Percentiles rank a stretch among this genome's conserved stretches.
phyloP scores from a whole-genome alignment of 2,888 invertebrate genomes.

The Campaea margaritaria region DNA sequence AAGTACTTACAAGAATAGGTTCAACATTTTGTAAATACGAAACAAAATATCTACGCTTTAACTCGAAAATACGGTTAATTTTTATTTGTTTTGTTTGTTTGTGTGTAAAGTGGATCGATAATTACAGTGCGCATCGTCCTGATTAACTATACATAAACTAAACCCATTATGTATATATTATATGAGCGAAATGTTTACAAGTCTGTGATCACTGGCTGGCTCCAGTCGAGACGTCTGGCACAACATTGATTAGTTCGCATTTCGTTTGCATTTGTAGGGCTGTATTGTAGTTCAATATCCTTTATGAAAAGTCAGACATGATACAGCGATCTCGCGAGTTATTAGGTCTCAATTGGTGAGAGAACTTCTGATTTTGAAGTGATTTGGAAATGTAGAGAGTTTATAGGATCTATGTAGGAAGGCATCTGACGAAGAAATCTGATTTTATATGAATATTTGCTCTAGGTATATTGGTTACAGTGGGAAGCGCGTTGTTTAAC shows the following conservation, averaged over 20 bases:
- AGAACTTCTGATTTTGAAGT: too few species aligned
- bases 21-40: neutral
- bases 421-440: too few species aligned
- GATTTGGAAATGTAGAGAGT: too few species aligned
- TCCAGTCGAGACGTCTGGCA: conserved; percentile 28
- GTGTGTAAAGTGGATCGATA: too few species aligned
- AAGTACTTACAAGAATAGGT: neutral
- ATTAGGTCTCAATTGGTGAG: neutral
- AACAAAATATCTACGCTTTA: neutral
- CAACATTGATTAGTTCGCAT: conserved; percentile 18
- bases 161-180: neutral
- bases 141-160: too few species aligned
- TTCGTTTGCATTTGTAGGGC: conserved; percentile 25
- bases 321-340: neutral
- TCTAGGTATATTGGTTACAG: neutral
- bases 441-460: too few species aligned
- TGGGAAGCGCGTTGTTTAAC: conserved; percentile 8
- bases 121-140: too few species aligned
- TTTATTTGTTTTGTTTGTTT: too few species aligned
- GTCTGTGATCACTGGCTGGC: conserved; percentile 12
- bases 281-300: conserved; percentile 19
- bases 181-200: neutral
- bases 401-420: too few species aligned
- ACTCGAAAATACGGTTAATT: too few species aligned
- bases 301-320: conserved; percentile 13